Evolutionary conservation across 1,140 invertebrate genomes (phyloP).

Genomic region (Bradysia coprophila): DNA sequence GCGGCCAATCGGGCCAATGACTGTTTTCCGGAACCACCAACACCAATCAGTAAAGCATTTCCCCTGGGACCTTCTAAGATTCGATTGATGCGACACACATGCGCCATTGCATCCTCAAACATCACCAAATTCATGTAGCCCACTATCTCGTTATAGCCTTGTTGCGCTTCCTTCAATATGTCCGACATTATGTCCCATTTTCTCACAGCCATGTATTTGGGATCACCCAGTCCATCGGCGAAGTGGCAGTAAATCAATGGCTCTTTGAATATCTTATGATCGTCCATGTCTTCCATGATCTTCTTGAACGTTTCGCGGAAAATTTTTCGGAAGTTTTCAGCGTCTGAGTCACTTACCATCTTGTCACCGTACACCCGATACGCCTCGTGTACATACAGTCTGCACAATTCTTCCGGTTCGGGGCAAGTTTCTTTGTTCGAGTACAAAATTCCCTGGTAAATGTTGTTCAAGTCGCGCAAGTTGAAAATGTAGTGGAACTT

Average conservation of each 20-base stretch:
- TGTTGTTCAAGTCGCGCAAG: conserved; percentile 78
- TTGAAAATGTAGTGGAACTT: conserved; percentile 95
- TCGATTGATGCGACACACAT: conserved; percentile 81
- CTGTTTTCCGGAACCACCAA: conserved; percentile 90
- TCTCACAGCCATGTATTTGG: conserved; percentile 70
- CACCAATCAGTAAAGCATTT: conserved; percentile 80
- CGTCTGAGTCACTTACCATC: conserved; percentile 56
- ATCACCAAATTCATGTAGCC: conserved; percentile 88
- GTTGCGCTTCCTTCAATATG: conserved; percentile 62
- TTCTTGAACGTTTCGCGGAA: conserved; percentile 64
- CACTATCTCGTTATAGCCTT: conserved; percentile 68
- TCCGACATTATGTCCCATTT: conserved; percentile 54
- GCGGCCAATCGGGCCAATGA: conserved; percentile 71
- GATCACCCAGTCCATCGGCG: conserved; percentile 75
- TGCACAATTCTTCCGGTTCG: conserved; percentile 44
- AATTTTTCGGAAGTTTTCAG: conserved; percentile 54
- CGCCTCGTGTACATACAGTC: conserved; percentile 80
- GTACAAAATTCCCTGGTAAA: conserved; percentile 81
- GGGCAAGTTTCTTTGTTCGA: conserved; percentile 58
- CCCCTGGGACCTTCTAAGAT: conserved; percentile 82
- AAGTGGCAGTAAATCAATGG: conserved; percentile 82
- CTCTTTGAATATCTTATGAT: conserved; percentile 39
- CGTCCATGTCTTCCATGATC: conserved; percentile 55
- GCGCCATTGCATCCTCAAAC: conserved; percentile 88
- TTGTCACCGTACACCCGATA: conserved; percentile 82